A percentile compares a stretch with the other conserved stretches of the same genome.
Conservation (phyloP, 2,797 vertebrate genomes). For the Arrhamphus sclerolepis region DNA sequence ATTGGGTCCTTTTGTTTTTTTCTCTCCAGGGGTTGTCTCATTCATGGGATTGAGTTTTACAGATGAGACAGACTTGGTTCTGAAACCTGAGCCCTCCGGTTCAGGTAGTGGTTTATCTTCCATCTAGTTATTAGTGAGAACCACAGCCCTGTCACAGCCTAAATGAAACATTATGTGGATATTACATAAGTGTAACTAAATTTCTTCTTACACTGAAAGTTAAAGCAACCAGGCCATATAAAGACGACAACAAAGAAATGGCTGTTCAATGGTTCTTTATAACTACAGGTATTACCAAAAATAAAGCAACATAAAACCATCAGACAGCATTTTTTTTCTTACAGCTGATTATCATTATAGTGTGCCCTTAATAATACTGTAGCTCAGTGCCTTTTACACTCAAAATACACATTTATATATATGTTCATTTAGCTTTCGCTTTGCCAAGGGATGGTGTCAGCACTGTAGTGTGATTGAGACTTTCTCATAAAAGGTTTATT, state of each 20-base stretch:
- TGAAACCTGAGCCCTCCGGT: too few species aligned
- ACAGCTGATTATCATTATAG: conserved; percentile 65
- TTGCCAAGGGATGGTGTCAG: conserved; percentile 38
- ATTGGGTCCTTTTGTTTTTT: conserved; percentile 24
- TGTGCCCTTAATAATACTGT: conserved; percentile 75
- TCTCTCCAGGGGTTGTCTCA: conserved; percentile 20
- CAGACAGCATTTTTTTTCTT: conserved; percentile 44
- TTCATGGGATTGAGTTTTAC: conserved; percentile 6
- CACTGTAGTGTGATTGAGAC: conserved; percentile 33
- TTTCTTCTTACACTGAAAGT: too few species aligned
- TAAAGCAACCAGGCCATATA: too few species aligned
- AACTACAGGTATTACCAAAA: conserved; percentile 30
- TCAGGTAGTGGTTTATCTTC: too few species aligned
- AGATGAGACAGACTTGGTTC: too few species aligned
- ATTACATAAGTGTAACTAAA: too few species aligned
- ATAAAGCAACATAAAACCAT: conserved; percentile 57
- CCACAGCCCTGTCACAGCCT: too few species aligned
- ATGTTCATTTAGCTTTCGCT: conserved; percentile 40
- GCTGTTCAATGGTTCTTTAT: conserved; percentile 58
- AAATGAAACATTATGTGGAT: too few species aligned
- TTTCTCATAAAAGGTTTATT: conserved; percentile 9
- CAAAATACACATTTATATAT: conserved; percentile 8
- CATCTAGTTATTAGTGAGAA: too few species aligned
- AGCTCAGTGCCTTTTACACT: conserved; percentile 62
- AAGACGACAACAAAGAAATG: conserved; percentile 16